A percentile compares a stretch with the other conserved stretches of the same genome.
These are phyloP conservation scores for Myodes glareolus DNA, from an alignment of 2,113 vertebrate genomes.

Conservation along the genomic window DNA sequence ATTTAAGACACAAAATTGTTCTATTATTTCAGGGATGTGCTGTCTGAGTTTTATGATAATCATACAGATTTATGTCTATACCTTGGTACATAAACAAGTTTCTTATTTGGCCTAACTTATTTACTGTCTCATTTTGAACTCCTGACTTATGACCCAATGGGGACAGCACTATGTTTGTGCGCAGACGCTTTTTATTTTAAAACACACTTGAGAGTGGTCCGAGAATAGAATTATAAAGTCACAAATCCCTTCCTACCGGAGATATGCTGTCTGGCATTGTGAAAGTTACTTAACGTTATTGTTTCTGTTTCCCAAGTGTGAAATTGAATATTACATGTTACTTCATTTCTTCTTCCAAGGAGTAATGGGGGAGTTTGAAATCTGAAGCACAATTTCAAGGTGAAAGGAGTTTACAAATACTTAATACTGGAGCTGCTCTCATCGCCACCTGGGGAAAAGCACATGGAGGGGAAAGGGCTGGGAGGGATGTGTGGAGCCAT, in stretches of 20 bases:
- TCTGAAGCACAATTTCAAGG: slow-evolving; percentile 50
- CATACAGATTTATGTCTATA: slow-evolving; percentile 4
- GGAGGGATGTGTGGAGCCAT: too few relatives aligned
- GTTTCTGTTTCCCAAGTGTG: slow-evolving; percentile 61
- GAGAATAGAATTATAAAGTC: slow-evolving; percentile 20
- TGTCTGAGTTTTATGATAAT: slow-evolving; percentile 56
- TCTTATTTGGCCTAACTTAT: slow-evolving; percentile 49
- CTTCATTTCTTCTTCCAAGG: slow-evolving; percentile 53
- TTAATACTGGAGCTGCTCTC: background rate
- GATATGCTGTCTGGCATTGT: slow-evolving; percentile 1
- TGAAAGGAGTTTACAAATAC: slow-evolving; percentile 40
- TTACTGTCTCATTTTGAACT: slow-evolving; percentile 54
- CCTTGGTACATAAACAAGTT: background rate
- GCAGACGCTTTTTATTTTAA: slow-evolving; percentile 37
- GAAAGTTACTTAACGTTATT: slow-evolving; percentile 45
- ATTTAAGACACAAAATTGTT: slow-evolving; percentile 37
- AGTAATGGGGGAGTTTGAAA: slow-evolving; percentile 43
- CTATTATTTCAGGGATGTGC: slow-evolving; percentile 24
- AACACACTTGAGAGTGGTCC: slow-evolving; percentile 27
- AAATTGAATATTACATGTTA: slow-evolving; percentile 55
- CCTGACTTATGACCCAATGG: slow-evolving; percentile 39
- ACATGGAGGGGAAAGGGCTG: background rate
- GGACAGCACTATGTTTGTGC: slow-evolving; percentile 16
- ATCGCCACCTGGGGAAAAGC: background rate
- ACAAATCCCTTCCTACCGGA: slow-evolving; percentile 24